Percentiles rank a stretch among this genome's conserved stretches.
phyloP scores from a whole-genome alignment of 2,113 vertebrate genomes.

The Sclerurus mexicanus region DNA sequence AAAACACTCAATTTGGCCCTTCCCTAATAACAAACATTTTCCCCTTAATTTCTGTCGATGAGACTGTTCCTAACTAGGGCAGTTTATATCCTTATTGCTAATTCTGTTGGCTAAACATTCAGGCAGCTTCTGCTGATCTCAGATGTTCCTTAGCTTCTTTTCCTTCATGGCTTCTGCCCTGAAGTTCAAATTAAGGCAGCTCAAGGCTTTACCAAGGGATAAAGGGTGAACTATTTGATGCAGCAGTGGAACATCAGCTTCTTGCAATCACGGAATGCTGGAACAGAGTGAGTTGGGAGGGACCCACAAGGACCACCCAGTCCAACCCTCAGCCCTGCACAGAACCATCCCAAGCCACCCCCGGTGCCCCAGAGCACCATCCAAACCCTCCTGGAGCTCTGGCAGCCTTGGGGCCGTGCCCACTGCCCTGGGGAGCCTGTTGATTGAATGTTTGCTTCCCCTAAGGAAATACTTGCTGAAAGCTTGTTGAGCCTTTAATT shows the following conservation, averaged over 20 bases:
- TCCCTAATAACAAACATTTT: background rate
- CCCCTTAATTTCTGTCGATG: background rate
- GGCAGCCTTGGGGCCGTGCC: background rate
- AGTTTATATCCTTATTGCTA: background rate
- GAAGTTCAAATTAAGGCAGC: background rate
- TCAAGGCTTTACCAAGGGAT: background rate
- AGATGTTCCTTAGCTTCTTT: background rate
- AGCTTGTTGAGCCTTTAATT: background rate
- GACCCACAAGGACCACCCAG: background rate
- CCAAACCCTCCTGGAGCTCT: background rate
- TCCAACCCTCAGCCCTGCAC: background rate
- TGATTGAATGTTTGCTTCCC: background rate
- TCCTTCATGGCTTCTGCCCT: background rate
- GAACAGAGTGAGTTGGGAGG: background rate
- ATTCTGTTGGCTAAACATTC: background rate
- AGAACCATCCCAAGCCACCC: background rate
- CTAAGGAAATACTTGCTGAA: background rate
- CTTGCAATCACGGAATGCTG: background rate
- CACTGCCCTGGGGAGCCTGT: background rate
- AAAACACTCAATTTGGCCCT: background rate
- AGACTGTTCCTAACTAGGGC: background rate
- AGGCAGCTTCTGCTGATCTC: background rate
- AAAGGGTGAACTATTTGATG: background rate
- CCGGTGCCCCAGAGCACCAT: background rate
- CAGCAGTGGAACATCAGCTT: background rate